A percentile compares a stretch with the other conserved stretches of the same genome.
phyloP scores from a whole-genome alignment of 2,797 vertebrate genomes.

The Pelobates cultripes region DNA sequence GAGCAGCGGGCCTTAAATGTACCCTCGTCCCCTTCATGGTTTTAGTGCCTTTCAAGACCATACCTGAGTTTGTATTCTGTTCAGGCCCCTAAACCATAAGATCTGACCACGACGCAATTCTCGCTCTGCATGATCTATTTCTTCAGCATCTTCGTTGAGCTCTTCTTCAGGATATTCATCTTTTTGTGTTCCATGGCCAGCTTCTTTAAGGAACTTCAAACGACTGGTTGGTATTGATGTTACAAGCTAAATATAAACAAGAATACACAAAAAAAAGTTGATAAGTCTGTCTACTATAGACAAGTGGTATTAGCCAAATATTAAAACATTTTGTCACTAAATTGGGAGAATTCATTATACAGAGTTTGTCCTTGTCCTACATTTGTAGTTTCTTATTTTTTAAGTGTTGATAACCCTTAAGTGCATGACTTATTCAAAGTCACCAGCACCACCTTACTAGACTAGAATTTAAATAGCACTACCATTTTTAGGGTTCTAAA shows the following conservation, averaged over 20 bases:
- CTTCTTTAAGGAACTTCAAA: slow-evolving; percentile 96
- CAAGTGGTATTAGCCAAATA: too few relatives aligned
- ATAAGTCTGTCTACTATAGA: too few relatives aligned
- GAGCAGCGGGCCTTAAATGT: slow-evolving; percentile 46
- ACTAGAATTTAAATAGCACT: too few relatives aligned
- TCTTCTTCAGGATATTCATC: slow-evolving; percentile 98
- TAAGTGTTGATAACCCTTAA: too few relatives aligned
- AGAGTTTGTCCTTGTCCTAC: too few relatives aligned
- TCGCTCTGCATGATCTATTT: slow-evolving; percentile 96
- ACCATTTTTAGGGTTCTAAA: too few relatives aligned
- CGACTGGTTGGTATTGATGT: slow-evolving; percentile 95
- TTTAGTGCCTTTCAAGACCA: slow-evolving; percentile 70
- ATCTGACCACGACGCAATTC: slow-evolving; percentile 97
- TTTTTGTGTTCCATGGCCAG: slow-evolving; percentile 96
- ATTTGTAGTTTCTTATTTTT: too few relatives aligned
- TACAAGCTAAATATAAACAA: slow-evolving; percentile 78
- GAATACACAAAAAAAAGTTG: too few relatives aligned
- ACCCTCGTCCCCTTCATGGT: slow-evolving; percentile 54
- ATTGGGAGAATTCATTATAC: too few relatives aligned
- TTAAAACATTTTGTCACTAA: too few relatives aligned
- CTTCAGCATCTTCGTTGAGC: slow-evolving; percentile 93
- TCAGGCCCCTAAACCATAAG: slow-evolving; percentile 98
- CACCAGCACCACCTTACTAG: too few relatives aligned
- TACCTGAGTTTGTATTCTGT: slow-evolving; percentile 99
- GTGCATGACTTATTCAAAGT: too few relatives aligned